A percentile compares a stretch with the other conserved stretches of the same genome.
Conservation (phyloP, 2,113 vertebrate genomes). For the Phyllostomus hastatus region DNA sequence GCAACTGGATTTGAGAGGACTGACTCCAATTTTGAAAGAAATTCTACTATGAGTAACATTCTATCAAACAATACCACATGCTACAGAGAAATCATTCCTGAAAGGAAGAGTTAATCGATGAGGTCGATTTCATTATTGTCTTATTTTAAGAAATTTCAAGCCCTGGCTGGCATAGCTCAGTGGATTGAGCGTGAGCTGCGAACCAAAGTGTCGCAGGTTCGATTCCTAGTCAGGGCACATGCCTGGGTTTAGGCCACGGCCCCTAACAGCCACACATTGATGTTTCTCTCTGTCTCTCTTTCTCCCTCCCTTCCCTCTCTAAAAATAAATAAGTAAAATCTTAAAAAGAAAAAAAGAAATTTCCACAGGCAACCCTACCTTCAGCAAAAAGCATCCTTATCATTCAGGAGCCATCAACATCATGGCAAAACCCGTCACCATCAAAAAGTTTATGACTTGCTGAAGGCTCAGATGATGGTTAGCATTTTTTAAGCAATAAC, state of each 20-base stretch:
- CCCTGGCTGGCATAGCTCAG: no score
- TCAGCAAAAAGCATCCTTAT: not conserved
- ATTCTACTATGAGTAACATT: not conserved
- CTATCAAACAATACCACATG: not conserved
- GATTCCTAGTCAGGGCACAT: no score
- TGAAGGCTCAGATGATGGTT: not conserved
- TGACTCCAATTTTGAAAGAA: not conserved
- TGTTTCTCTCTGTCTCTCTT: no score
- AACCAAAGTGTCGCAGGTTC: no score
- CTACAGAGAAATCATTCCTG: not conserved
- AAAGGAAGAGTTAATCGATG: not conserved
- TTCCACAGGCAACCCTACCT: not conserved
- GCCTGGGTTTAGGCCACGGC: no score
- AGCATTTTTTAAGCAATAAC: not conserved
- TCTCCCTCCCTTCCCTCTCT: no score
- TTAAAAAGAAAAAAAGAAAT: not conserved
- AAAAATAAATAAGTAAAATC: no score
- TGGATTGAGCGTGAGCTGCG: no score
- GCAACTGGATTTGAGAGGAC: not conserved
- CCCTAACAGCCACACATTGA: no score
- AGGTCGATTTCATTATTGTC: not conserved
- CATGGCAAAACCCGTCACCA: no score
- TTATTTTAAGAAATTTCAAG: not conserved
- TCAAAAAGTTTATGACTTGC: no score
- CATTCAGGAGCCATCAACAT: not conserved